These are phyloP conservation scores for Chrysomela aeneicollis DNA, from an alignment of 2,888 invertebrate species.

Conservation along the genomic window DNA sequence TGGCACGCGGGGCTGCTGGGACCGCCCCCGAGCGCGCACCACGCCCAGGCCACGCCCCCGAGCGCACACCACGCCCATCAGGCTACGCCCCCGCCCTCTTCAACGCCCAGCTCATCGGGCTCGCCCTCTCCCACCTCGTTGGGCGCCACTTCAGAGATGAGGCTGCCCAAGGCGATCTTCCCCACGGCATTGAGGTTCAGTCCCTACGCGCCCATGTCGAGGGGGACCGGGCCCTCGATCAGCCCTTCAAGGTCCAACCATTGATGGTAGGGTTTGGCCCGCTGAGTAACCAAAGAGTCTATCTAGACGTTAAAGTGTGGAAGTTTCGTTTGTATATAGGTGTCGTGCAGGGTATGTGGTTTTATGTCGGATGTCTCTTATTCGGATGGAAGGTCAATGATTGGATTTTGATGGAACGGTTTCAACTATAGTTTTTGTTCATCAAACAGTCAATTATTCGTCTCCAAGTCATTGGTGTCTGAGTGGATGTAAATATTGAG, in stretches of 20 bases:
- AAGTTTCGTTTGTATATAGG: conserved; percentile 43
- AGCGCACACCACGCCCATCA: too few species aligned
- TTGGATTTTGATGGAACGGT: too few species aligned
- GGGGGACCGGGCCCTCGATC: conserved; percentile 46
- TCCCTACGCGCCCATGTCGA: conserved; percentile 58
- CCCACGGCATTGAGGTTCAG: conserved; percentile 61
- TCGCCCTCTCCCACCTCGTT: conserved; percentile 65
- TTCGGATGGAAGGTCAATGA: too few species aligned
- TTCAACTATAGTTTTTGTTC: too few species aligned
- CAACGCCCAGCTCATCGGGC: conserved; percentile 69
- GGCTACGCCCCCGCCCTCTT: conserved; percentile 60
- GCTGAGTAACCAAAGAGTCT: conserved; percentile 53
- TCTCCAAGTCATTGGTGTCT: too few species aligned
- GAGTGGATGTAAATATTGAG: too few species aligned
- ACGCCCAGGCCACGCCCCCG: conserved; percentile 61
- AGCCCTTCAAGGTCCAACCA: conserved; percentile 51
- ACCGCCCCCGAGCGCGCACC: conserved; percentile 57
- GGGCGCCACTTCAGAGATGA: conserved; percentile 56
- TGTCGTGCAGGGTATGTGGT: conserved; percentile 23
- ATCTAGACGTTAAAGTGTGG: conserved; percentile 48
- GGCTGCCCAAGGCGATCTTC: conserved; percentile 62
- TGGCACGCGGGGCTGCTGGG: conserved; percentile 59
- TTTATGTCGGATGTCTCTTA: too few species aligned
- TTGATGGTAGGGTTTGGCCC: conserved; percentile 44
- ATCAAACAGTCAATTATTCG: too few species aligned